Percentiles rank a stretch among this genome's conserved stretches.
phyloP scores from a whole-genome alignment of 2,797 vertebrate species.

The Saguinus oedipus region DNA sequence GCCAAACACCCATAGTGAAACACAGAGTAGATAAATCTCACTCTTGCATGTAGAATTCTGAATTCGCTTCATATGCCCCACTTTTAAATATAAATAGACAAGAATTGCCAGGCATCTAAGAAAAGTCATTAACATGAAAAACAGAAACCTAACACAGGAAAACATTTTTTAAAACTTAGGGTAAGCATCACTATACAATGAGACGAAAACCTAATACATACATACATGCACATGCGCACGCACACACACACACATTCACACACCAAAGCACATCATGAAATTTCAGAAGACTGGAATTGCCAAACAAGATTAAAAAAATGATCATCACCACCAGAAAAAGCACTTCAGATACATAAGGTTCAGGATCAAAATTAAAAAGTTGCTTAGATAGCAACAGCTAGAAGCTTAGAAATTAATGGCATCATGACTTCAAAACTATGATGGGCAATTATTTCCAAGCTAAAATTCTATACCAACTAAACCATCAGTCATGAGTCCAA shows the following conservation, averaged over 20 bases:
- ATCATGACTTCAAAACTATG: constrained; percentile 23
- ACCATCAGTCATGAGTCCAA: constrained; percentile 39
- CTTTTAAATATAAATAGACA: neutral
- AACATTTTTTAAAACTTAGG: too few species aligned
- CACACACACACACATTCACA: neutral
- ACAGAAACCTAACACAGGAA: neutral
- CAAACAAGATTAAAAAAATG: constrained; percentile 33
- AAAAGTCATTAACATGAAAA: neutral
- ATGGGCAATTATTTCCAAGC: constrained; percentile 26
- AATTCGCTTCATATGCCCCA: neutral
- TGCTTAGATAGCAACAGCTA: neutral
- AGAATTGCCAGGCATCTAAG: neutral
- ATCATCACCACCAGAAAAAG: neutral
- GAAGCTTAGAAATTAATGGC: constrained; percentile 6
- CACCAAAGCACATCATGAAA: neutral
- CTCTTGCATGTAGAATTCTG: neutral
- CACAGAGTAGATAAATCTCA: neutral
- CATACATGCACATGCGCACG: neutral
- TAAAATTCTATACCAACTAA: constrained; percentile 32
- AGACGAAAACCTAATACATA: neutral
- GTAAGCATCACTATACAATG: neutral
- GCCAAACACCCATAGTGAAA: neutral
- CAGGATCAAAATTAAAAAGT: neutral
- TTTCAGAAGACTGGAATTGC: neutral
- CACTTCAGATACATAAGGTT: neutral